These are phyloP conservation scores for Himalopsyche anomala DNA, from an alignment of 2,888 invertebrate genomes.

Conservation along the genomic window DNA sequence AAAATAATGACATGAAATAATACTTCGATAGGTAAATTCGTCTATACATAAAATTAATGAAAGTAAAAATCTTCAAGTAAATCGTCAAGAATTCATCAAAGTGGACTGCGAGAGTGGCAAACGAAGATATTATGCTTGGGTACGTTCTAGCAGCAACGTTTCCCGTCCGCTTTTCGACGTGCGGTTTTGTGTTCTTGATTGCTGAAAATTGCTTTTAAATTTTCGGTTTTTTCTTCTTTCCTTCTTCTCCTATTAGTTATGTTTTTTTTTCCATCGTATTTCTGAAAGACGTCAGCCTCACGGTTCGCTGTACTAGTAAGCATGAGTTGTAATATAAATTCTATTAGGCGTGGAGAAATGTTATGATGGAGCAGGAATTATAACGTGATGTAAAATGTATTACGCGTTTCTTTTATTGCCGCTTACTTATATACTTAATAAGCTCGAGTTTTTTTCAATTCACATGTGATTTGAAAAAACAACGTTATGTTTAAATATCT, in stretches of 20 bases:
- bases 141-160: conserved; percentile 52
- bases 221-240: conserved; percentile 59
- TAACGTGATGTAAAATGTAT: conserved; percentile 55
- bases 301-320: conserved; percentile 49
- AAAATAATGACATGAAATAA: no score
- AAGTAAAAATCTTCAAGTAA: neutral
- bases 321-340: conserved; percentile 61
- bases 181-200: conserved; percentile 65
- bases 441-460: neutral
- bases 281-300: conserved; percentile 60
- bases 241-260: conserved; percentile 41
- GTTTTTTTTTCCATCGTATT: conserved; percentile 22
- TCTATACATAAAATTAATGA: neutral
- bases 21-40: no score
- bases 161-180: conserved; percentile 54
- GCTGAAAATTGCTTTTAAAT: conserved; percentile 65
- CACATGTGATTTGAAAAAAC: no score
- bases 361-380: conserved; percentile 56
- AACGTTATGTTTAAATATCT: no score
- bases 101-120: conserved; percentile 59
- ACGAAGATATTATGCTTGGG: conserved; percentile 60
- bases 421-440: conserved; percentile 44
- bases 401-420: conserved; percentile 56
- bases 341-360: conserved; percentile 61
- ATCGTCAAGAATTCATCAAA: conserved; percentile 57